phyloP scores from a whole-genome alignment of 1,140 invertebrate species.

The Phocides pigmalion region DNA sequence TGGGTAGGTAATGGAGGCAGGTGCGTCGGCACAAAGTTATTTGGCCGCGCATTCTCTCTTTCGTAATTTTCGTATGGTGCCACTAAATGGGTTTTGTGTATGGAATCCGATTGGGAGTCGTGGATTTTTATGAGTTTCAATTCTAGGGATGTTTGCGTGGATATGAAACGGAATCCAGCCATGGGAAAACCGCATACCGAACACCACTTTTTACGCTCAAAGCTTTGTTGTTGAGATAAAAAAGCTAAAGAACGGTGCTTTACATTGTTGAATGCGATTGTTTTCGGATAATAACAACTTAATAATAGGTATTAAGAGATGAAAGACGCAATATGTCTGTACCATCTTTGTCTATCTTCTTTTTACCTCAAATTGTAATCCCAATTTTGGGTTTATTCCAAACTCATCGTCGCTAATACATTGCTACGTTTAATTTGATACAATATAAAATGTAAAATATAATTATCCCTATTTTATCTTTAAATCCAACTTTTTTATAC shows the following conservation, averaged over 20 bases:
- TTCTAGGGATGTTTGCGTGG: conserved; percentile 34
- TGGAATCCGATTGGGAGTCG: conserved; percentile 54
- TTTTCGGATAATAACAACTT: conserved; percentile 32
- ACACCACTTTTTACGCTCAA: conserved; percentile 23
- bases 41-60: conserved; percentile 56
- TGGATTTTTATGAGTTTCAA: conserved; percentile 51
- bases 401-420: no score
- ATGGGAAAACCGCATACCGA: conserved; percentile 34
- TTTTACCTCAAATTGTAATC: background rate
- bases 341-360: conserved; percentile 4
- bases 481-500: no score
- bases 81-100: conserved; percentile 62
- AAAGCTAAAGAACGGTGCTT: conserved; percentile 7
- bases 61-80: conserved; percentile 60
- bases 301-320: conserved; percentile 25
- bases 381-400: background rate
- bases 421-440: no score
- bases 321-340: conserved; percentile 13
- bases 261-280: conserved; percentile 30
- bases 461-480: no score
- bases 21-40: conserved; percentile 69
- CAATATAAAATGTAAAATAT: no score
- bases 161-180: conserved; percentile 31
- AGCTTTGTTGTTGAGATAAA: conserved; percentile 32
- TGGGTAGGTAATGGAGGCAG: conserved; percentile 65